A percentile compares a stretch with the other conserved stretches of the same genome.
Evolutionary conservation across 2,113 vertebrate genomes (phyloP).

Genomic region (Sialia sialis): DNA sequence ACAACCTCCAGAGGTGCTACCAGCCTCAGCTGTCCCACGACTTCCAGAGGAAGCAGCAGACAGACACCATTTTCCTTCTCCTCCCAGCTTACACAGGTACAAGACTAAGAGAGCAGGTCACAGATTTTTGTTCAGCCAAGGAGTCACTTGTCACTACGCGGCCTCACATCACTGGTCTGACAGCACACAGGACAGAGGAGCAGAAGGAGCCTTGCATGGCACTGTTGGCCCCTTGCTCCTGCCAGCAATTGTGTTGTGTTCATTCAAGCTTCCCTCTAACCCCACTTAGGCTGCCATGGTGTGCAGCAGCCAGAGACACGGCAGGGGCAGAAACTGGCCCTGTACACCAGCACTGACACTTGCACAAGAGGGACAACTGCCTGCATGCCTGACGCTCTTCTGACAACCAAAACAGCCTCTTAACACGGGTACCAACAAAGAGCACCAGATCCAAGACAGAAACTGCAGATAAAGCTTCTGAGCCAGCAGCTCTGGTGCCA

Average conservation of each 20-base stretch:
- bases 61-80: rapidly evolving
- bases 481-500: neutral
- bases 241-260: rapidly evolving
- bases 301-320: rapidly evolving
- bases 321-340: neutral
- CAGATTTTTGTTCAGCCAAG: neutral
- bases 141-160: neutral
- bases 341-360: rapidly evolving
- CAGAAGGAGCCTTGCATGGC: rapidly evolving
- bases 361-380: neutral
- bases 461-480: constrained; percentile 26
- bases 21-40: neutral
- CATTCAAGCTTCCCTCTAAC: neutral
- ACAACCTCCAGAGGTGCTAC: neutral
- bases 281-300: neutral
- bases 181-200: neutral
- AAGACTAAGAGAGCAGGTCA: neutral
- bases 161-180: rapidly evolving
- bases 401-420: neutral
- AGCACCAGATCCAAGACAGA: neutral
- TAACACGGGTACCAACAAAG: neutral
- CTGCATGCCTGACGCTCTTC: neutral
- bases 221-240: neutral
- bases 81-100: neutral
- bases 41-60: neutral